Evolutionary conservation across 2,113 vertebrate species (phyloP).

Genomic region (Onychorhynchus coronatus): DNA sequence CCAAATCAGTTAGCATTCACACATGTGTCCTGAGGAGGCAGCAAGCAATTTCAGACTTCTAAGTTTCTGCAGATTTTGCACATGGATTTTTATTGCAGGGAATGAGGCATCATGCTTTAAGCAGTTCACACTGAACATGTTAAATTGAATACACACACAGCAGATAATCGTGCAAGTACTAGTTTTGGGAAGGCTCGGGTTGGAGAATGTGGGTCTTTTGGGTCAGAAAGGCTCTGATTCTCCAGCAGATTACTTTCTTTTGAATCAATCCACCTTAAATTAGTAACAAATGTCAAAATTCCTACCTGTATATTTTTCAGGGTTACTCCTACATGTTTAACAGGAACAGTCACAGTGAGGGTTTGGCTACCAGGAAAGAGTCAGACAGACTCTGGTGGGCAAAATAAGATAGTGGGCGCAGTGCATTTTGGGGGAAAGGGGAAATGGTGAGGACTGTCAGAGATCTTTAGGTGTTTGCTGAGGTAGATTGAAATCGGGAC

Average conservation of each 20-base stretch:
- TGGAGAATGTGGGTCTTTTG: not conserved
- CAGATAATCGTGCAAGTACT: not conserved
- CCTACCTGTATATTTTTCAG: not conserved
- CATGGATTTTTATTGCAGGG: not conserved
- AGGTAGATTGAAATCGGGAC: not conserved
- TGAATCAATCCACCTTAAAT: not conserved
- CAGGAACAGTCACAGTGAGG: not conserved
- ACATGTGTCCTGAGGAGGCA: not conserved
- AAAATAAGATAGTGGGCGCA: not conserved
- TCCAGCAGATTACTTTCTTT: constrained; percentile 38
- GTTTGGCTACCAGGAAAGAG: not conserved
- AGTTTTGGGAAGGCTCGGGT: not conserved
- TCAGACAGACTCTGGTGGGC: not conserved
- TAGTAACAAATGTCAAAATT: not conserved
- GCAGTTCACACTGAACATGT: constrained; percentile 13
- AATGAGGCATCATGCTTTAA: not conserved
- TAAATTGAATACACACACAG: not conserved
- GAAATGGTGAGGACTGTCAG: not conserved
- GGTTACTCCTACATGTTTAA: not conserved
- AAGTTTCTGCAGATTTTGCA: not conserved
- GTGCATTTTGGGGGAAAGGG: not conserved
- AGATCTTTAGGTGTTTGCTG: not conserved
- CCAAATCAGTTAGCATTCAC: not conserved
- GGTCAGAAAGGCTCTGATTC: not conserved
- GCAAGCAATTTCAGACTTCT: constrained; percentile 11